These are phyloP conservation scores for Cantharis flavilabris DNA, from an alignment of 2,888 invertebrate genomes.

Conservation along the genomic window DNA sequence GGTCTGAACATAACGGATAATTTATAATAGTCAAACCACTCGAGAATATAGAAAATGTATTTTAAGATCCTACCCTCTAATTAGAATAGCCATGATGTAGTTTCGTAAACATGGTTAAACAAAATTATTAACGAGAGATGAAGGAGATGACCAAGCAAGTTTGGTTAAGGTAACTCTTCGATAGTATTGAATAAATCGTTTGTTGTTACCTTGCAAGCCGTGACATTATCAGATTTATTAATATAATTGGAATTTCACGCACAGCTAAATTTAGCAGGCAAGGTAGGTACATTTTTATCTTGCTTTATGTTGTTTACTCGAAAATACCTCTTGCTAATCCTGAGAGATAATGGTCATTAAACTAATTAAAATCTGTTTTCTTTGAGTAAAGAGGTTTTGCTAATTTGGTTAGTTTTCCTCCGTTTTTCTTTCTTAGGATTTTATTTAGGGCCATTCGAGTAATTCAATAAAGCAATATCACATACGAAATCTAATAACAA, in stretches of 20 bases:
- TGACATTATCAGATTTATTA: background rate
- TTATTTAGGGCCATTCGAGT: background rate
- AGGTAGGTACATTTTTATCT: background rate
- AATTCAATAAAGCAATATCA: conserved; percentile 23
- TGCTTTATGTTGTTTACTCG: background rate
- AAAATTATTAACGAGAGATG: background rate
- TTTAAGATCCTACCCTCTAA: background rate
- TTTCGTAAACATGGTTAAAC: background rate
- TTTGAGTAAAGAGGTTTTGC: background rate
- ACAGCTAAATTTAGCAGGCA: background rate
- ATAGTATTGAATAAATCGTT: background rate
- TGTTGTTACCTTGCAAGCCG: background rate
- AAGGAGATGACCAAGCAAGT: background rate
- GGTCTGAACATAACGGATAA: background rate
- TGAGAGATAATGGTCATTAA: background rate
- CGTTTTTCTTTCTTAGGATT: background rate
- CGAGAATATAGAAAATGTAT: background rate
- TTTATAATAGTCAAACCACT: background rate
- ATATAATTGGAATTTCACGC: background rate
- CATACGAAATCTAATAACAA: conserved; percentile 36
- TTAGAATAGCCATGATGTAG: background rate
- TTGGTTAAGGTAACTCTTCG: background rate
- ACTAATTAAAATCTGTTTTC: background rate
- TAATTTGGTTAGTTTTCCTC: background rate
- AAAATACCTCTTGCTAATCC: background rate